Percentiles rank a stretch among this genome's conserved stretches.
These are phyloP conservation scores for Drosophila paulistorum DNA, from an alignment of 1,140 invertebrate genomes.

Conservation along the genomic window DNA sequence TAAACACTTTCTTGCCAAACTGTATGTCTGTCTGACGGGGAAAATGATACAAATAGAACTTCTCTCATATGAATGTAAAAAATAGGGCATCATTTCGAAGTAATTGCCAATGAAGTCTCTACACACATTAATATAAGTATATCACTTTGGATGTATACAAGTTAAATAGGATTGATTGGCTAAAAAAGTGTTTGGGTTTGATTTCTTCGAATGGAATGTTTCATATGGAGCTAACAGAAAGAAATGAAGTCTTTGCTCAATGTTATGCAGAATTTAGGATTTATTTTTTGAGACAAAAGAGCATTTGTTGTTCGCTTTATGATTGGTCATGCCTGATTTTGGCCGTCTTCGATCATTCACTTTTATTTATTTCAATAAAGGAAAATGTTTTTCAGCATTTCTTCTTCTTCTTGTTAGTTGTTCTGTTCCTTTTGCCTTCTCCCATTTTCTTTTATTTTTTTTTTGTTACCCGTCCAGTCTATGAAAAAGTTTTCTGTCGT, in stretches of 20 bases:
- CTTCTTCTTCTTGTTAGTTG: neutral
- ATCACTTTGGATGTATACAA: no score
- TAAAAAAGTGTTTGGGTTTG: no score
- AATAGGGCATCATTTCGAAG: neutral
- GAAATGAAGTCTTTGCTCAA: no score
- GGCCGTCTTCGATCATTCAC: slow-evolving; percentile 46
- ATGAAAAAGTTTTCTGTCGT: slow-evolving; percentile 70
- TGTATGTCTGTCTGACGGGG: slow-evolving; percentile 13
- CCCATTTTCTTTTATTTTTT: slow-evolving; percentile 37
- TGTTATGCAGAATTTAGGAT: neutral
- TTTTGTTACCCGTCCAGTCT: slow-evolving; percentile 37
- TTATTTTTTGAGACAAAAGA: neutral
- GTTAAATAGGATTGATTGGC: no score
- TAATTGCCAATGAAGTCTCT: neutral
- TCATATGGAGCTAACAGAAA: no score
- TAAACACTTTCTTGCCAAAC: no score
- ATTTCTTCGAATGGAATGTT: no score
- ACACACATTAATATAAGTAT: neutral
- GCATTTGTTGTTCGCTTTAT: neutral
- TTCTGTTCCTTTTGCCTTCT: neutral
- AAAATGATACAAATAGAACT: no score
- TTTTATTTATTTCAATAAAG: slow-evolving; percentile 75
- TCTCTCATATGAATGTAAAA: slow-evolving; percentile 1
- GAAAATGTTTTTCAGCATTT: slow-evolving; percentile 7
- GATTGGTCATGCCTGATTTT: neutral